These are phyloP conservation scores for Scomber scombrus DNA, from an alignment of 2,113 vertebrate species.

Conservation along the genomic window DNA sequence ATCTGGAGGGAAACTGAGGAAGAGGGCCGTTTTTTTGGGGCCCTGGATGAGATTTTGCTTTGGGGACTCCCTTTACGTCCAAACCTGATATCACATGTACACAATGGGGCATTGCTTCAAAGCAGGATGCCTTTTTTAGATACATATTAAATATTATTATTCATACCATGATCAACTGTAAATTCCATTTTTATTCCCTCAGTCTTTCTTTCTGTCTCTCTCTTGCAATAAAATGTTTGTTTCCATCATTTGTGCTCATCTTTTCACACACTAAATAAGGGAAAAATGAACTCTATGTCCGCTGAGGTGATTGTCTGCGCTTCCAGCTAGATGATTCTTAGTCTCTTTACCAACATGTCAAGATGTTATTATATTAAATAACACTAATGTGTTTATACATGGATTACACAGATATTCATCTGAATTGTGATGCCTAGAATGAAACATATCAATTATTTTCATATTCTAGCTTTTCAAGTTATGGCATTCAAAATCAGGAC, in stretches of 20 bases:
- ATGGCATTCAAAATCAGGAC: too few species aligned
- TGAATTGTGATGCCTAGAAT: too few species aligned
- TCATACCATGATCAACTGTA: too few species aligned
- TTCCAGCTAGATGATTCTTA: background rate
- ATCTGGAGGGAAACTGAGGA: background rate
- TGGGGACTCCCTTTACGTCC: too few species aligned
- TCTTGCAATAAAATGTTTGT: background rate
- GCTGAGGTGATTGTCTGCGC: background rate
- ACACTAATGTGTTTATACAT: too few species aligned
- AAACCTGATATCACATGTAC: background rate
- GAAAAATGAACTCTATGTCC: too few species aligned
- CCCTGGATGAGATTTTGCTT: background rate
- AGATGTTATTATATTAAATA: background rate
- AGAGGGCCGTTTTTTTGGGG: background rate
- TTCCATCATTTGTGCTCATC: background rate
- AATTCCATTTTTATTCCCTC: too few species aligned
- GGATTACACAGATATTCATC: background rate
- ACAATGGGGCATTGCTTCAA: background rate
- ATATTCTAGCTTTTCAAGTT: too few species aligned
- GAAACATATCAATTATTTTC: too few species aligned
- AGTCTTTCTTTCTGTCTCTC: too few species aligned
- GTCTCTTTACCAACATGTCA: background rate
- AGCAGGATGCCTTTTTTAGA: background rate
- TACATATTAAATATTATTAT: too few species aligned
- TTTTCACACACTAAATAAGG: background rate